Base-by-base conservation (phyloP, 2,797 vertebrate genomes). In the Rhabdomys pumilio region DNA sequence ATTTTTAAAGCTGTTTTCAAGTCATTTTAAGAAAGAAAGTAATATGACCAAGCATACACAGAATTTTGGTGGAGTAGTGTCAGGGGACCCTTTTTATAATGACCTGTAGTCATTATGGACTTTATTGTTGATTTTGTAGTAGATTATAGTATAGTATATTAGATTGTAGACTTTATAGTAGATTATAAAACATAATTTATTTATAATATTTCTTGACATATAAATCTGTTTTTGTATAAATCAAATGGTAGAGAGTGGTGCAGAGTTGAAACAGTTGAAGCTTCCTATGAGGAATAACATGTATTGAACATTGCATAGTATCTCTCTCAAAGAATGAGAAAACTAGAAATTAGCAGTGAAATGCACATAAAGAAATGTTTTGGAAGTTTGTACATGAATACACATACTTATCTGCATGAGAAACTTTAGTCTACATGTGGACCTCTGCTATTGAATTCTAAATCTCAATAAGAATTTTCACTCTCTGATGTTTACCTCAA, bases 21-120 rank as follows among this genome's bases (percentile, higher is more conserved):
- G 55, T 94, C 31, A 91, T 67, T 95, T 94, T n/a, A 86, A 81
- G 44, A 89, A 93, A 89, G 19, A 77, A 79, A 93, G 22, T 57
- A 76, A 91, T 89, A 76, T 63, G 57, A 12, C 41, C 44, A 84
- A 34, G 17, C 10, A 47, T 59, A 19, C 22, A 57, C 5, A 44
- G 41, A 84, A 41, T 12, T 26, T 59, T 57, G n/a, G 24, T 55
- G 19, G 53, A 20, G 17, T 6, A 26, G 3, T 22, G 9, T 14
- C 55, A 59, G 12, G n/a, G 10, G 15, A 5, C 17, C 65, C 8
- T 31, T 20, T 24, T 92, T 20, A 95, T 94, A 38, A 92, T 77
- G 10, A 67, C 19, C 92, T 10, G 14, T 67, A 67, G 13, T 34
- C 31, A 67, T 67, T 67, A 34, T 67, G 15, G 6, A 67, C 65